Conservation (phyloP, 2,113 vertebrate genomes). For the Megaptera novaeangliae region DNA sequence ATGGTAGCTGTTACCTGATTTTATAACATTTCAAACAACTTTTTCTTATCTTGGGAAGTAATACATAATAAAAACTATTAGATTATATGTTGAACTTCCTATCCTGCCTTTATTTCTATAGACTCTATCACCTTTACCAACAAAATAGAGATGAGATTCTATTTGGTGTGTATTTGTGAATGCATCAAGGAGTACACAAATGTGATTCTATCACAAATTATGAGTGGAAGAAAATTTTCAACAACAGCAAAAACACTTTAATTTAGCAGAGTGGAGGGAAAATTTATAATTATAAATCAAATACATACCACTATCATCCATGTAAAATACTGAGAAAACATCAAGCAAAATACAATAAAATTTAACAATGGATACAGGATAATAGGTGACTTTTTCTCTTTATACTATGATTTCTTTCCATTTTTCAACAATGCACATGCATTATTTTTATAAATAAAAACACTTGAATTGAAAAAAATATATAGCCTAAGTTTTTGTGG, state of each 20-base stretch:
- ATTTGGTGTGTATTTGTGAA: background rate
- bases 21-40: background rate
- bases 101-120: background rate
- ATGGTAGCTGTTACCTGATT: background rate
- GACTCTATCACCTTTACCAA: background rate
- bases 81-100: background rate
- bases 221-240: background rate
- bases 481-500: background rate
- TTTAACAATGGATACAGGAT: background rate
- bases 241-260: background rate
- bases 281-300: background rate
- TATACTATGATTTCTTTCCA: background rate
- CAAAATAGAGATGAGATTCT: background rate
- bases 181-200: background rate
- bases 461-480: background rate
- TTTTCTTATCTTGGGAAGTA: background rate
- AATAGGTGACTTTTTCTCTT: background rate
- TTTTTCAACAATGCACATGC: background rate
- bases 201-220: background rate
- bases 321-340: background rate
- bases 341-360: background rate
- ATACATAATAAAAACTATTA: background rate
- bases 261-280: background rate
- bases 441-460: constrained; percentile 14
- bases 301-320: background rate